These are phyloP conservation scores for Cylloceria caligata DNA, from an alignment of 2,888 invertebrate genomes.

Conservation along the genomic window DNA sequence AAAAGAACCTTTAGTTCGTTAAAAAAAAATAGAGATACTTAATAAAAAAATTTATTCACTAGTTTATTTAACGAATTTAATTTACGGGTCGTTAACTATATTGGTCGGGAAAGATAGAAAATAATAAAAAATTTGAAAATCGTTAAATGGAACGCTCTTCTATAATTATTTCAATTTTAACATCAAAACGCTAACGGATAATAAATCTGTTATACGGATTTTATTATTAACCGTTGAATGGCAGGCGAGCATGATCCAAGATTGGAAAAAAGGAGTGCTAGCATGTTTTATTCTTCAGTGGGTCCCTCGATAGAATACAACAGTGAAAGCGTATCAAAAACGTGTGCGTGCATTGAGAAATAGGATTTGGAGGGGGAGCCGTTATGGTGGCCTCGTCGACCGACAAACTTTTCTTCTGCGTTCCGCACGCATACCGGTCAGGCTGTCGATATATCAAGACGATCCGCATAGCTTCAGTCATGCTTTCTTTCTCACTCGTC, in stretches of 20 bases:
- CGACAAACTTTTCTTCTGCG: slow-evolving; percentile 61
- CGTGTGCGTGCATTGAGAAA: slow-evolving; percentile 47
- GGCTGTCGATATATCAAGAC: slow-evolving; percentile 47
- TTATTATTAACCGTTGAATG: slow-evolving; percentile 29
- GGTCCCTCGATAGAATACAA: slow-evolving; percentile 53
- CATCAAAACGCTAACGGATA: neutral
- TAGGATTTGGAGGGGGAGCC: slow-evolving; percentile 22
- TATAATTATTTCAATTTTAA: neutral
- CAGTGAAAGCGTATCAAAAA: slow-evolving; percentile 72
- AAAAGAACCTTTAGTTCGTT: too few species aligned
- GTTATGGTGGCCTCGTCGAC: slow-evolving; percentile 58
- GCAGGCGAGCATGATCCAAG: slow-evolving; percentile 41
- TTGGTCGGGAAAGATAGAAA: too few species aligned
- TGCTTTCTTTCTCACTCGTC: slow-evolving; percentile 56
- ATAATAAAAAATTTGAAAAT: neutral
- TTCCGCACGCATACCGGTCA: slow-evolving; percentile 34
- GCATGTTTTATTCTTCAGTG: slow-evolving; percentile 34
- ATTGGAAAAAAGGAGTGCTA: slow-evolving; percentile 36
- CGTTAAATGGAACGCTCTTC: neutral
- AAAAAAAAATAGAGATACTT: too few species aligned
- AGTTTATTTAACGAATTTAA: neutral
- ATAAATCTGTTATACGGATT: neutral
- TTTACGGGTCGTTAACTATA: too few species aligned
- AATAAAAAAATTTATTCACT: too few species aligned
- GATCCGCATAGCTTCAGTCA: slow-evolving; percentile 28